Evolutionary conservation across 2,113 vertebrate genomes (phyloP).

Genomic region (Columbina picui): DNA sequence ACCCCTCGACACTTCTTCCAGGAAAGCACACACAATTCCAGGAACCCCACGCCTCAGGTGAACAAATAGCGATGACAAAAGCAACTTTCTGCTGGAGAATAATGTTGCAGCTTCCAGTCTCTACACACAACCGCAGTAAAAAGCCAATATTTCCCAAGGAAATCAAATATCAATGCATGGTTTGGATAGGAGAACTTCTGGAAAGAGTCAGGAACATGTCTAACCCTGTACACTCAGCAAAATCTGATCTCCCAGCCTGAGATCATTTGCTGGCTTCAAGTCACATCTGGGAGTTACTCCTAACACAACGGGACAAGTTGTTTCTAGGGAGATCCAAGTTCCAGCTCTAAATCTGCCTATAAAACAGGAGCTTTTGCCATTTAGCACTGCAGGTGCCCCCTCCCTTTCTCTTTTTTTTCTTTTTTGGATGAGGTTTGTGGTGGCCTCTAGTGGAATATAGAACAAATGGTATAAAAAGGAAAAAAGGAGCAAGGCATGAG

Average conservation of each 20-base stretch:
- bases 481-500: background rate
- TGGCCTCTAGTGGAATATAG: background rate
- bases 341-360: background rate
- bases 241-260: conserved; percentile 63
- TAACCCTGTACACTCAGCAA: conserved; percentile 28
- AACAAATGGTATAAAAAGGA: background rate
- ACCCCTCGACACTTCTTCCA: conserved; percentile 9
- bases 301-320: background rate
- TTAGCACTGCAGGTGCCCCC: conserved; percentile 21
- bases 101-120: background rate
- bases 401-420: background rate
- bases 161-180: conserved; percentile 5
- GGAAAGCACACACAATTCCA: conserved; percentile 16
- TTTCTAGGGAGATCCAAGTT: conserved; percentile 12
- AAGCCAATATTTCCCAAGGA: background rate
- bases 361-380: background rate
- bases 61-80: background rate
- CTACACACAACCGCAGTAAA: background rate
- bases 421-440: background rate
- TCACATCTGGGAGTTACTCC: background rate
- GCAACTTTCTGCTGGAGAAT: background rate
- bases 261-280: conserved; percentile 45
- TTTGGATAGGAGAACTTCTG: conserved; percentile 8
- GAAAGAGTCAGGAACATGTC: background rate
- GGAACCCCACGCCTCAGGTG: conserved; percentile 50